These are phyloP conservation scores for Cinclus mexicanus DNA, from an alignment of 2,113 vertebrate genomes.

Conservation along the genomic window DNA sequence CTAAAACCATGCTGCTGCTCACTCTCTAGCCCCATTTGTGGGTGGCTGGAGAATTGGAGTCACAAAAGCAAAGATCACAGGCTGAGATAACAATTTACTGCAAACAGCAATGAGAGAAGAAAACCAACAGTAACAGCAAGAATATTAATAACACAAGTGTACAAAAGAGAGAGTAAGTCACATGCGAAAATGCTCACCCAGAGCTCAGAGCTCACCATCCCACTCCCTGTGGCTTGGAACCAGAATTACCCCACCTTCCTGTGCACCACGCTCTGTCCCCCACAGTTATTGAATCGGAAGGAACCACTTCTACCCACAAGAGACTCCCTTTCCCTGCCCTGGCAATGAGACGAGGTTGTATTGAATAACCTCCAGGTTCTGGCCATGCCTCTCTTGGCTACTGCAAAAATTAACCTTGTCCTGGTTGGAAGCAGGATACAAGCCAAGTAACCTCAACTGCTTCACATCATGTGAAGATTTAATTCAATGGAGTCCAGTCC, in stretches of 20 bases:
- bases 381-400: background rate
- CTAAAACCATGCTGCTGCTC: background rate
- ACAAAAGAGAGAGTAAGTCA: background rate
- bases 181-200: background rate
- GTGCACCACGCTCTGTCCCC: background rate
- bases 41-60: background rate
- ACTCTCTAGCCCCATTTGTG: background rate
- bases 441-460: background rate
- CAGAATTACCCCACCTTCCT: background rate
- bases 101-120: background rate
- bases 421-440: background rate
- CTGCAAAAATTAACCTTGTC: background rate
- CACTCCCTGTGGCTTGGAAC: background rate
- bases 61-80: background rate
- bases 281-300: background rate
- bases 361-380: background rate
- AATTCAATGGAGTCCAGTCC: background rate
- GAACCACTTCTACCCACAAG: background rate
- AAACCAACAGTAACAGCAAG: background rate
- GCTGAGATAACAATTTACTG: background rate
- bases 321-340: rapidly evolving
- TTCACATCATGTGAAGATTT: background rate
- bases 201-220: background rate
- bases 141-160: background rate
- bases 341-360: background rate